Evolutionary conservation across 2,797 vertebrate species (phyloP).

Genomic region (Scarus forsteni): DNA sequence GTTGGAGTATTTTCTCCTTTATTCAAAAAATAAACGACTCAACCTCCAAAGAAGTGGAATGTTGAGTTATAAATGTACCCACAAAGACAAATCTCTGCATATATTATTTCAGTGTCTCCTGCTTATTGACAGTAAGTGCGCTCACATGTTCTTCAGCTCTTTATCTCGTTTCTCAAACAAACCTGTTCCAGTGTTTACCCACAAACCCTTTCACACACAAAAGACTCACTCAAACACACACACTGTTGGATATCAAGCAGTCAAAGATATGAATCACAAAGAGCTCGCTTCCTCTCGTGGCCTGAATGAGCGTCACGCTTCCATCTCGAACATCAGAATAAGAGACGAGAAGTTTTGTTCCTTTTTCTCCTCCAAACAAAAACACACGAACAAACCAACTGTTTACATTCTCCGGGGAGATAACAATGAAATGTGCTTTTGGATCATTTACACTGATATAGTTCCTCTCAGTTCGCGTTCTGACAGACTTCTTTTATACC

Average conservation of each 20-base stretch:
- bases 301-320: slow-evolving; percentile 42
- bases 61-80: neutral
- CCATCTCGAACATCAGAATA: slow-evolving; percentile 28
- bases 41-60: neutral
- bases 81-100: neutral
- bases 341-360: slow-evolving; percentile 21
- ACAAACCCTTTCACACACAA: slow-evolving; percentile 31
- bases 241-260: slow-evolving; percentile 35
- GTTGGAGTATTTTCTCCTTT: no score
- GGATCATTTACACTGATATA: slow-evolving; percentile 1
- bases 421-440: slow-evolving; percentile 1
- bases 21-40: neutral
- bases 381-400: slow-evolving; percentile 19
- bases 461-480: neutral
- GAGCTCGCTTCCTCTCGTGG: slow-evolving; percentile 16
- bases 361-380: slow-evolving; percentile 10
- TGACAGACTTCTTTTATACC: neutral
- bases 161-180: slow-evolving; percentile 42
- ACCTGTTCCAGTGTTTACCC: slow-evolving; percentile 45
- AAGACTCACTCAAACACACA: slow-evolving; percentile 6
- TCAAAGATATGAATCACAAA: slow-evolving; percentile 47
- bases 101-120: neutral
- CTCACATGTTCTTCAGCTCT: slow-evolving; percentile 36
- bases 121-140: slow-evolving; percentile 3
- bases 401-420: slow-evolving; percentile 15